Evolutionary conservation across 2,797 vertebrate species (phyloP).

Genomic region (Pangasius macronema): DNA sequence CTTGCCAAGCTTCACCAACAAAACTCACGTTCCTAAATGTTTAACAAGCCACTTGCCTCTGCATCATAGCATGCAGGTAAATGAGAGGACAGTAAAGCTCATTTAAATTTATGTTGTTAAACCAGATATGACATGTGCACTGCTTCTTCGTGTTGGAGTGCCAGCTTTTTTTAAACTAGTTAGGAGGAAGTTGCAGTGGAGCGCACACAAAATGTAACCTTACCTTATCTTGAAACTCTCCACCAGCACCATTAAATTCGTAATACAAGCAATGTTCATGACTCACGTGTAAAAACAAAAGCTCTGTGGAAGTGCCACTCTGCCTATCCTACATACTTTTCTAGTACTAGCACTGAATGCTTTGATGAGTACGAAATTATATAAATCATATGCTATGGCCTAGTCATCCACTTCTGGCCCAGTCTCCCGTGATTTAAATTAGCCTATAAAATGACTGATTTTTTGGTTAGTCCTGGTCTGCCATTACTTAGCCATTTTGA

Average conservation of each 20-base stretch:
- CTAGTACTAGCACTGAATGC: no score
- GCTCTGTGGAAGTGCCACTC: not conserved
- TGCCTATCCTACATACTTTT: no score
- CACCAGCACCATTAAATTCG: not conserved
- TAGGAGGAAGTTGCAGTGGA: not conserved
- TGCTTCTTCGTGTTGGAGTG: not conserved
- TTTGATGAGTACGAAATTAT: not conserved
- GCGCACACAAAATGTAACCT: not conserved
- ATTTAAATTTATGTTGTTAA: not conserved
- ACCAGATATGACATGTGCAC: not conserved
- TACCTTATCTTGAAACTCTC: not conserved
- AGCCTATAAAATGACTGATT: not conserved
- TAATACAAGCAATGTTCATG: no score
- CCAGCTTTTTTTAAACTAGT: not conserved
- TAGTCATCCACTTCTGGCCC: no score
- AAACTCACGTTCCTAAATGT: no score
- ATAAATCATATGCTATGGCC: no score
- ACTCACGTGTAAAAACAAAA: not conserved
- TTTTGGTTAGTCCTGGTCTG: not conserved
- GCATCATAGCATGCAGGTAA: not conserved
- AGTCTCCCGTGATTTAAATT: no score
- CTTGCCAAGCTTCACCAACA: no score
- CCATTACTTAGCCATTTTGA: not conserved
- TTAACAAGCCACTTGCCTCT: no score
- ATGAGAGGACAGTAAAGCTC: not conserved